Base-by-base conservation (phyloP, 2,888 invertebrate genomes). In the Hyposoter didymator region DNA sequence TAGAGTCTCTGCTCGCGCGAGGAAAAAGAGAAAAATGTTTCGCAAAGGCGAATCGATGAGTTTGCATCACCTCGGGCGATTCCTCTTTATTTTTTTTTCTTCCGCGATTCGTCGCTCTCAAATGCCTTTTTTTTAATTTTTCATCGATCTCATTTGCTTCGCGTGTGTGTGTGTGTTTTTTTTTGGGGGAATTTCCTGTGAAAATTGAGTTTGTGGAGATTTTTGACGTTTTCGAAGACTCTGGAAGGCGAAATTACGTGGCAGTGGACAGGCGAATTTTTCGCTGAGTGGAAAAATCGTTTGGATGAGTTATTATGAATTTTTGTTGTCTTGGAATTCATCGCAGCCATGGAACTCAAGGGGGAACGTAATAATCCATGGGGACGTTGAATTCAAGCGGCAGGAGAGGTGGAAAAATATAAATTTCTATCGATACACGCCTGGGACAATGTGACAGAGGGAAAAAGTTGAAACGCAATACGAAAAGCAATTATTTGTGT, bases 31-130 rank as follows among this genome's bases (percentile, higher is more conserved):
- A 90, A 90, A 91, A 90, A 92, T 91, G 91, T 92, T 90, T 87
- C 83, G 28, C 28, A 81, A 79, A 88, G 84, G 89, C 87, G 89
- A 92, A 92, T 92, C 92, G 92, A 92, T 92, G 92, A 91, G 91
- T 90, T 90, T 91, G 91, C 92, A 92, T 92, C 84, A 87, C 87
- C 87, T 78, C 85, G 80, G 49, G 82, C 66, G 84, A 85, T 78
- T 76, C 62, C 35, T 55, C 49, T 59, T 5, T 45, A 17, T 59
- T 81, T 49, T 28, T 55, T 22, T n/a, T 47, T 55, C 32, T 43
- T 43, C 12, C 72, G 45, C 22, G 17, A 19, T 28, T 19, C 35
- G 19, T 8, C 14, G 67, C 70, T 64, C 81, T 67, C 55, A 8
- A 43, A n/a, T 45, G 75, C 64, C 28, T 52, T 72, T 45, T 39